Percentiles rank a stretch among this genome's conserved stretches.
Evolutionary conservation across 2,797 vertebrate species (phyloP).

Genomic region (Perodicticus potto): DNA sequence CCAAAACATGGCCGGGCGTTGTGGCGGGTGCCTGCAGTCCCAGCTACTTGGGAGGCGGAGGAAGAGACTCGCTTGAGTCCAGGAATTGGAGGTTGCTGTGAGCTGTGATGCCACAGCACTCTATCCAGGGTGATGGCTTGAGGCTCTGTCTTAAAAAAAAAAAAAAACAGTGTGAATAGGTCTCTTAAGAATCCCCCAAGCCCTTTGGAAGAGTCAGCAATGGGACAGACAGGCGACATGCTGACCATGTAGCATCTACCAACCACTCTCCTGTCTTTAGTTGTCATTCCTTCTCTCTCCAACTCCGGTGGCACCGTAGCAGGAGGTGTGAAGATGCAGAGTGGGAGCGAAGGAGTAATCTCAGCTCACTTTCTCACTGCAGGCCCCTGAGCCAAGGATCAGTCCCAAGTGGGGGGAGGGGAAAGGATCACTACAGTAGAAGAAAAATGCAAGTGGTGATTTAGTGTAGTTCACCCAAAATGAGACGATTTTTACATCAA

Average conservation of each 20-base stretch:
- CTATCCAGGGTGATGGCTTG: too few relatives aligned
- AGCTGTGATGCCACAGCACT: too few relatives aligned
- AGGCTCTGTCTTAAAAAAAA: too few relatives aligned
- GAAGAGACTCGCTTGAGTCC: too few relatives aligned
- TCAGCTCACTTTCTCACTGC: neutral
- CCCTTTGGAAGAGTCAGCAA: neutral
- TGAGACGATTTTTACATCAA: neutral
- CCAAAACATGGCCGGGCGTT: too few relatives aligned
- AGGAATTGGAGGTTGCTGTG: too few relatives aligned
- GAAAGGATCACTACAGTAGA: neutral
- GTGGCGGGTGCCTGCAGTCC: too few relatives aligned
- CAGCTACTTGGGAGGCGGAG: too few relatives aligned
- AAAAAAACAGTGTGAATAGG: too few relatives aligned
- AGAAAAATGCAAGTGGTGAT: neutral
- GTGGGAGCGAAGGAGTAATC: neutral
- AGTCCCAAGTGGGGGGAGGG: neutral
- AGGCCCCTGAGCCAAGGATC: neutral
- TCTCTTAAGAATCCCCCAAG: neutral
- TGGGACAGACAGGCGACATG: neutral
- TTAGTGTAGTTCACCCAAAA: neutral
- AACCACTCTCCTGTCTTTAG: neutral
- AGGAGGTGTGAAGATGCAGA: neutral
- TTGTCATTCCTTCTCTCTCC: neutral
- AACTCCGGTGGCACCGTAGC: neutral
- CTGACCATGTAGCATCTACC: too few relatives aligned